Base-by-base conservation (phyloP, 2,113 vertebrate genomes). In the Cephalophus harveyi region DNA sequence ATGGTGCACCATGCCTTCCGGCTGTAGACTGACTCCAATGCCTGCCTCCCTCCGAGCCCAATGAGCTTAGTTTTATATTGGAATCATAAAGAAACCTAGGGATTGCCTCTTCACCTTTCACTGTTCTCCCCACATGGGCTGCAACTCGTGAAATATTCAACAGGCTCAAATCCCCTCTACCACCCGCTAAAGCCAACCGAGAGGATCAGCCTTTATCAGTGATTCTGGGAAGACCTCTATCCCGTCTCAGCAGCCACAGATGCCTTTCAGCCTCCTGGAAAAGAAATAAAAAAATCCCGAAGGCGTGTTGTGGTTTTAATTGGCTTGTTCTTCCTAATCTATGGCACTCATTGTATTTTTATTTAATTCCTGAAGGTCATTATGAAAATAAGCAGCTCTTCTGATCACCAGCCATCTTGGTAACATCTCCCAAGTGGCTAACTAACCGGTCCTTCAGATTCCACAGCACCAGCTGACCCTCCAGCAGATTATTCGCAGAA, bases 281-380 rank as follows among this genome's bases (percentile, higher is more conserved):
- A 95, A 96, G 95, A 96, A 97, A 96, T 91, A 82, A 87, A 90
- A 94, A 97, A 97, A 81, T 97, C 96, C 97, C 52, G 1, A 84
- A 97, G 97, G 97, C 78, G 1, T 92, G 95, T 97, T 97, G 94
- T 84, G 96, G 78, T 91, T 98, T 98, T 99, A 99, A 99, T 98
- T 98, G 98, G 96, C 98, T 99, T 98, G 98, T 98, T 98, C 98
- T 96, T 62, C 96, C 96, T 98, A 98, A 99, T 98, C 98, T 98
- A 84, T 98, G 89, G 21, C 67, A 96, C 93, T 98, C 98, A 97
- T 97, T 98, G 97, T 97, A 76, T 97, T 98, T 98, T 98, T 98
- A 98, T 98, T 98, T 98, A 98, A 97, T 98, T 98, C 97, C 88
- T 98, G 98, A 98, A 98, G 98, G 98, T 98, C 92, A 85, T 98